These are phyloP conservation scores for Athripsodes cinereus DNA, from an alignment of 2,888 invertebrate species.

Conservation along the genomic window DNA sequence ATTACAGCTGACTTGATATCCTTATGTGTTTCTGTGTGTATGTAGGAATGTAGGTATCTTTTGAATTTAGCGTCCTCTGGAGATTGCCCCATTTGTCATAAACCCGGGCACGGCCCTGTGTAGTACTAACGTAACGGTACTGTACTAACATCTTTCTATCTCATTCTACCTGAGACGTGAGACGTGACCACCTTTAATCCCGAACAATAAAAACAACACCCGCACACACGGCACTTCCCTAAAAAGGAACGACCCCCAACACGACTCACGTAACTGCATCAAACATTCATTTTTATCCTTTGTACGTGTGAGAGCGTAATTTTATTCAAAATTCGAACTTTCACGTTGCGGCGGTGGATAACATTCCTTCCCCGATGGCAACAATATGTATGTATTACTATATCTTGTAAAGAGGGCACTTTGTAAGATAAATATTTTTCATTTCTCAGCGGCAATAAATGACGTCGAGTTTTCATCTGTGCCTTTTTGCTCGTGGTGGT, in stretches of 20 bases:
- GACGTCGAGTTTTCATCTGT: not conserved
- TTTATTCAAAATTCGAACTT: not conserved
- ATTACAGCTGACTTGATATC: too few relatives aligned
- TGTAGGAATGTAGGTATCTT: not conserved
- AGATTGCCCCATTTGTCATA: not conserved
- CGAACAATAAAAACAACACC: not conserved
- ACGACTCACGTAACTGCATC: not conserved
- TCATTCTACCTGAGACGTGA: not conserved
- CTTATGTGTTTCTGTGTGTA: too few relatives aligned
- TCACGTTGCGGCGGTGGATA: not conserved
- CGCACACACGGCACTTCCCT: not conserved
- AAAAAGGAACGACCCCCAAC: not conserved
- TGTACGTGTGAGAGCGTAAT: not conserved
- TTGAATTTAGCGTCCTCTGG: not conserved
- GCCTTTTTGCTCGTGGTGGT: not conserved
- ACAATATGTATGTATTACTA: too few relatives aligned
- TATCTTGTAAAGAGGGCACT: not conserved
- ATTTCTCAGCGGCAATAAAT: not conserved
- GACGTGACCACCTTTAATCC: constrained; percentile 1
- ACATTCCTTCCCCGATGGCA: not conserved
- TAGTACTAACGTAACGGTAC: not conserved
- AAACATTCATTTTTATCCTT: constrained; percentile 1
- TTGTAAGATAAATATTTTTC: constrained; percentile 1
- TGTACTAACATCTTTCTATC: not conserved
- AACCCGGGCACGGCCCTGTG: not conserved